These are phyloP conservation scores for Condylura cristata DNA, from an alignment of 2,113 vertebrate genomes.

Conservation along the genomic window DNA sequence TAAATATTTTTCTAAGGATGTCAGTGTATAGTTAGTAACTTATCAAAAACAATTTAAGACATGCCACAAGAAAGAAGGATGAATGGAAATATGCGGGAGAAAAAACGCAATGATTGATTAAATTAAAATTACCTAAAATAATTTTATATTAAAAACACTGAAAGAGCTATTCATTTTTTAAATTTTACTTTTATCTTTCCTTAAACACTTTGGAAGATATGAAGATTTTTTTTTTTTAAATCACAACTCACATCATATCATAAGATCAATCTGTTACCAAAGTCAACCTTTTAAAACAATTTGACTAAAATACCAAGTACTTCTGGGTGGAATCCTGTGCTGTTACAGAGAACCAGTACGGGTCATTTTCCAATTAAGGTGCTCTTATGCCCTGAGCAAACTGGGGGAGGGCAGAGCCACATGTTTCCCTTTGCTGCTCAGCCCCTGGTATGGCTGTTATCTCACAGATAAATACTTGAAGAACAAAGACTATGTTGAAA, in stretches of 20 bases:
- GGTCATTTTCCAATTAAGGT: not conserved
- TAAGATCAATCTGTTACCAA: not conserved
- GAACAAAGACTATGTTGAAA: not conserved
- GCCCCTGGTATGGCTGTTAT: not conserved
- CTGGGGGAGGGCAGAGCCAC: not conserved
- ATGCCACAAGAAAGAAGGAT: not conserved
- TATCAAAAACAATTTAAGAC: not conserved
- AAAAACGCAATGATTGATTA: not conserved
- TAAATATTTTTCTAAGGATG: constrained; percentile 16
- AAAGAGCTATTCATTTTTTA: not conserved
- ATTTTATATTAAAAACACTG: not conserved
- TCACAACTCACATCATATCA: not conserved
- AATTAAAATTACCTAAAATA: not conserved
- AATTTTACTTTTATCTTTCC: not conserved
- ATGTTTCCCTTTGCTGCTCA: not conserved
- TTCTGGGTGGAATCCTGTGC: not conserved
- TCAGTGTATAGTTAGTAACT: not conserved
- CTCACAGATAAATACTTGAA: not conserved
- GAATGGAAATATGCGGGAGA: not conserved
- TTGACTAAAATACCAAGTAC: constrained; percentile 16
- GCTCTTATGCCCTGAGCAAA: not conserved
- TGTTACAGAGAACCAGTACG: not conserved
- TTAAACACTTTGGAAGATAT: constrained; percentile 25
- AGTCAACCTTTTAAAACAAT: not conserved
- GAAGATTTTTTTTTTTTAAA: not conserved